phyloP scores from a whole-genome alignment of 2,113 vertebrate genomes.

The Propithecus coquereli region DNA sequence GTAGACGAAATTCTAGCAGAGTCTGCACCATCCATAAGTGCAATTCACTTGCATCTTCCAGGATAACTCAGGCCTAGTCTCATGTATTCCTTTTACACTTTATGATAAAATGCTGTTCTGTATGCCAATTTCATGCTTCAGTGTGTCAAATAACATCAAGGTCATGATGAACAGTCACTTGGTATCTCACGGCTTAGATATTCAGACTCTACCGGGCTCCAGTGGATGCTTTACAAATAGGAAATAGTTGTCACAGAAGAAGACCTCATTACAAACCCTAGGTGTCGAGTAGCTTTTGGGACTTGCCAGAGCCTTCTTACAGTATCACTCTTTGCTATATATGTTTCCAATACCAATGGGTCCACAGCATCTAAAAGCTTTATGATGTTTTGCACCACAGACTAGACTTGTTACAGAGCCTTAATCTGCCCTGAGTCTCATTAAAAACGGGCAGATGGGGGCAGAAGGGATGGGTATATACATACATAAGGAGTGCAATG shows the following conservation, averaged over 20 bases:
- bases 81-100: neutral
- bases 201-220: neutral
- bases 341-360: neutral
- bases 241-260: neutral
- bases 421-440: neutral
- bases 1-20: neutral
- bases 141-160: neutral
- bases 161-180: neutral
- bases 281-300: neutral
- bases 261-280: neutral
- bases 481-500: no score
- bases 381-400: neutral
- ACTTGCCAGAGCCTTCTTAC: neutral
- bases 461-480: no score
- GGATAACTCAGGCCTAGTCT: neutral
- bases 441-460: neutral
- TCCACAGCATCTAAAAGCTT: neutral
- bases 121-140: neutral
- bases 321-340: neutral
- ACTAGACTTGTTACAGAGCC: neutral
- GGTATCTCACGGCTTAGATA: neutral
- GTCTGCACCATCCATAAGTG: neutral
- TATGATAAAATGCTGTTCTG: neutral
- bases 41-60: neutral
- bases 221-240: conserved; percentile 2